Evolutionary conservation across 2,888 invertebrate species (phyloP), one percentile per base, ranked within the genome.

Genomic region (Sepiola atlantica): DNA sequence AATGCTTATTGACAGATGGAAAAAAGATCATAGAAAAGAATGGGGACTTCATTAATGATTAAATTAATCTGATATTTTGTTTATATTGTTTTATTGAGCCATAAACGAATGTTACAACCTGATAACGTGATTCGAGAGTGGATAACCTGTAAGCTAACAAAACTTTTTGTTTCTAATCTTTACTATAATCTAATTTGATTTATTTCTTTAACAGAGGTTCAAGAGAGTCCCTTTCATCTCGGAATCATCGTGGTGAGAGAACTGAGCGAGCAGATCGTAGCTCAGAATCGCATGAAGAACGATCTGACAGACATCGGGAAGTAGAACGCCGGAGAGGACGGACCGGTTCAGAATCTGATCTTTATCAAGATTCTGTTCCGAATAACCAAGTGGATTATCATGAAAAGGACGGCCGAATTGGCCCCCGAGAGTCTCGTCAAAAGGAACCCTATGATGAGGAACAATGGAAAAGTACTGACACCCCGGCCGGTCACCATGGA

Each of bases 381-480:
- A 93, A 94, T 32, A 94, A 94, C 91, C 94, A 91, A 94, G 21
- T 55, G 92, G 94, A 94, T 55, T 94, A 94, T 91, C 90, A 93
- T 35, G 94, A 93, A 35, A 57, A 54, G 57, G 93, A 93, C 35
- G 21, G 35, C 24, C 28, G 94, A n/a, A 35, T 35, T n/a, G n/a
- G n/a, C n/a, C 24, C 55, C 35, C 61, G 91, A 90, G 77, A 90
- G 57, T 90, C 90, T 32, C 93, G 92, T 32, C 61, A 93, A 93
- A 93, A 92, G 24, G 94, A 94, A 61, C 45, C 93, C 90, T 94
- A 93, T 77, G 55, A 93, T 45, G 54, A 61, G 14, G 61, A 94
- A 77, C 92, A 57, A 14, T 93, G 93, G 93, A 55, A 93, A 94
- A 77, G 35, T 93, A 77, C 32, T 28, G 77, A 93, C 54, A 28